Base-by-base conservation (phyloP, 2,888 invertebrate species). In the Latrodectus elegans region DNA sequence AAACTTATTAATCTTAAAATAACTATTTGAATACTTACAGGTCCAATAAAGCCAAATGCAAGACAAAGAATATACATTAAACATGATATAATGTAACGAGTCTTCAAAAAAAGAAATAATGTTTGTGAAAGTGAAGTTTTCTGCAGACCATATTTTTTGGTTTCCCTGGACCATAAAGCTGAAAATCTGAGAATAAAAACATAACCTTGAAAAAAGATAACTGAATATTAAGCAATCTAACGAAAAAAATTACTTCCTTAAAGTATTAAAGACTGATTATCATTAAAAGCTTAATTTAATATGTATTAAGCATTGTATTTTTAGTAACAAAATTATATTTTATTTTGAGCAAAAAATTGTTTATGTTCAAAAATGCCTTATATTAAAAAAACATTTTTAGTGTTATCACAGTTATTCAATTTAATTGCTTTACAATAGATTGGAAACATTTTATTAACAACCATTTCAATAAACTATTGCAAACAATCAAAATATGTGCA, bases 91-190 rank as follows among this genome's bases (percentile, higher is more conserved):
- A 93, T 90, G 68, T 93, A 90, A 72, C 94, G 91, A 14, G 93
- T 93, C 77, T 93, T 91, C 72, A 93, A 92, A 89, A 94, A 94
- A 90, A 92, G 91, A 92, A 93, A 93, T 4, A 93, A 92, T 4
- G 92, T 93, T 55, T 91, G 90, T 2, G 92, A 91, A 85, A 94
- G 92, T 0, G 93, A 94, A 8, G 94, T 93, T 17, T 92, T 92
- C 17, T 92, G 91, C 14, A 92, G 92, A 0, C 94, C 93, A 71
- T 92, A 91, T 81, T 90, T 91, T 64, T 92, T 91, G 26, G 94
- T 89, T 90, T 94, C 94, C 77, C 93, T 92, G 78, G 93, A 92
- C 94, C 94, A 94, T 67, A 94, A 90, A 81, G 92, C 91, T 89
- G 93, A 93, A 60, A 94, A 91, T 89, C 94, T 94, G 88, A 72